Evolutionary conservation across 1,140 invertebrate species (phyloP), one percentile per base, ranked within the genome.

Genomic region (Hycleus cichorii): DNA sequence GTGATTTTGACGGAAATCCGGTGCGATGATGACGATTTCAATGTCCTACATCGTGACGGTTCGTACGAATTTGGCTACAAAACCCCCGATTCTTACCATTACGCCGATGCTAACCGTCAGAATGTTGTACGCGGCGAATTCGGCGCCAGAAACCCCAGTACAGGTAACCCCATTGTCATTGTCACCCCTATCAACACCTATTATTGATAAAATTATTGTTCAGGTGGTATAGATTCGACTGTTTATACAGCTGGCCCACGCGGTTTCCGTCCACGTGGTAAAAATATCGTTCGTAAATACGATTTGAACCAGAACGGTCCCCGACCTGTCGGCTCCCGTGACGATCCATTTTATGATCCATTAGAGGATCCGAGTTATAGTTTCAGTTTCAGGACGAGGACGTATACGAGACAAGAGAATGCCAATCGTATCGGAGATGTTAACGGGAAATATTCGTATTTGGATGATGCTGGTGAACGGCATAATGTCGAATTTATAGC

Each of bases 401-500:
- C 81, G 4, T 83, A 86, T 62, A 79, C 78, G 0, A 80, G 83
- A 63, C 78, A 81, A 57, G 86, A 88, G 72, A 64, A 54, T 49
- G 67, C 71, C 5, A 72, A 74, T 60, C 59, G 70, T 58, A 38
- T 65, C 26, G 71, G 72, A 2, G 70, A 71, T 59, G 72, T 74
- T 8, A 68, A 49, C 77, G 83, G 82, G n/a, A 77, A 78, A 47
- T 88, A 86, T 67, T 81, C 83, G 2, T 88, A 79, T 64, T 68
- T 86, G 11, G 86, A 88, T 62, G 85, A 87, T 59, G 78, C 85
- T 26, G 86, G 86, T 1, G 84, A 86, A 65, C 72, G 81, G 1
- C 85, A 87, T 67, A 83, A 85, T 62, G 85, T 88, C 0, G 79
- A 84, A 4, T 88, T 85, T 72, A 82, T 85, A 18, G 86, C 86